Percentiles rank a stretch among this genome's conserved stretches.
Conservation (phyloP, 2,888 invertebrate genomes). For the Alloplasta piceator region DNA sequence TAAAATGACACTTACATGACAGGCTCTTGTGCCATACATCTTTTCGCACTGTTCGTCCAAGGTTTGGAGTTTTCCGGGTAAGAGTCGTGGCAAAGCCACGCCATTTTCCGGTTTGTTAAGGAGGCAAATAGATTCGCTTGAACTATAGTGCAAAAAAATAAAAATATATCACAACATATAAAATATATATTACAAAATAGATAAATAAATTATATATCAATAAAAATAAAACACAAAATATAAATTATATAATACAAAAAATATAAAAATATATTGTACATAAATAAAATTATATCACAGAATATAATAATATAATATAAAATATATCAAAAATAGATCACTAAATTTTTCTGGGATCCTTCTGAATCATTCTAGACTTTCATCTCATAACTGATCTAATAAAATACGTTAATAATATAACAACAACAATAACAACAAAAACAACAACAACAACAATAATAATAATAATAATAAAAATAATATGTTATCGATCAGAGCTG, state of each 20-base stretch:
- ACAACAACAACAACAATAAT: too few species aligned
- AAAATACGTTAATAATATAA: too few species aligned
- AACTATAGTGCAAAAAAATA: slow-evolving; percentile 89
- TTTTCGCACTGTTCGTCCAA: slow-evolving; percentile 95
- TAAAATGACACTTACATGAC: slow-evolving; percentile 85
- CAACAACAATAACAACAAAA: too few species aligned
- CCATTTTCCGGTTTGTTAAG: slow-evolving; percentile 94
- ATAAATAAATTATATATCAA: slow-evolving; percentile 23
- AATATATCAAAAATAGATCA: too few species aligned
- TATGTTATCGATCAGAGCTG: too few species aligned
- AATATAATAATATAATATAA: too few species aligned
- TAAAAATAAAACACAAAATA: neutral
- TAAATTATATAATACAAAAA: neutral
- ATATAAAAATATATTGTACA: slow-evolving; percentile 86
- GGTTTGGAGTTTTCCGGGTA: slow-evolving; percentile 93
- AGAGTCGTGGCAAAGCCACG: slow-evolving; percentile 90
- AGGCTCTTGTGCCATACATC: slow-evolving; percentile 91
- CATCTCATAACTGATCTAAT: too few species aligned
- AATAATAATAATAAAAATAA: too few species aligned
- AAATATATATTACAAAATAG: neutral
- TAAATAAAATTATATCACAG: slow-evolving; percentile 85
- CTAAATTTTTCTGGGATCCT: too few species aligned
- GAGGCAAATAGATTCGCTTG: slow-evolving; percentile 88
- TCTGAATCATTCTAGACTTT: too few species aligned
- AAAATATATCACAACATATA: slow-evolving; percentile 71